Base-by-base conservation (phyloP, 2,113 vertebrate species). In the Parus major region DNA sequence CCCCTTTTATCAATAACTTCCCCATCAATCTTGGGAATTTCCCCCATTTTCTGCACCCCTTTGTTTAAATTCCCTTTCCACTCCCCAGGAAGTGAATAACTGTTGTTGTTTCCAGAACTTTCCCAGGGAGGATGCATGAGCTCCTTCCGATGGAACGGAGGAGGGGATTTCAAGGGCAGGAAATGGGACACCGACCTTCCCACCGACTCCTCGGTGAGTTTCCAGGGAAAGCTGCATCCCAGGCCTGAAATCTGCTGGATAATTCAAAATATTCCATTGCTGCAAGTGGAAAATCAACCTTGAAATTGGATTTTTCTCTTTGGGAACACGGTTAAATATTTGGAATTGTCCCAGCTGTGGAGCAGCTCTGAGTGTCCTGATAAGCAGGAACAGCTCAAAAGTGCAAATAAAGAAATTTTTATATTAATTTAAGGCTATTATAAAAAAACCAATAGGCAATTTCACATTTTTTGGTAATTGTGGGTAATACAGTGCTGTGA, bases 71-170 rank as follows among this genome's bases (percentile, higher is more conserved):
- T 2, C 12, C 5, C 12, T 42, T 69, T 11, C 24, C 56, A 1
- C 11, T 35, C 24, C 5, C 13, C 35, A 8, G 12, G 35, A 46
- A 70, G 5, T 31, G 44, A 41, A 6, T 19, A 1, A 20, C 9
- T 70, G 8, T 7, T 35, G 22, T 79, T 59, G 9, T 16, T 65
- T 94, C 2, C 93, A 99, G 99, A 99, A 77, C 97, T 99, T 35
- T 99, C 99, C 29, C 99, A 99, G 66, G 99, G 99, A 2, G 99
- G 99, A 11, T 99, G 99, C 92, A 99, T 99, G 99, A 99, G 99
- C 91, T 99, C 99, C 0, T 99, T 99, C 93, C 96, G 99, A 4
- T 99, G 99, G 99, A 99, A 99, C 11, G 97, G 98, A 65, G 99
- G 99, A 9, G 99, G 99, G 4, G 98, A 99, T 47, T 97, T 99